These are phyloP conservation scores for Sinodicranocentrus sp. DNA, from an alignment of 2,888 invertebrate genomes.

Conservation along the genomic window DNA sequence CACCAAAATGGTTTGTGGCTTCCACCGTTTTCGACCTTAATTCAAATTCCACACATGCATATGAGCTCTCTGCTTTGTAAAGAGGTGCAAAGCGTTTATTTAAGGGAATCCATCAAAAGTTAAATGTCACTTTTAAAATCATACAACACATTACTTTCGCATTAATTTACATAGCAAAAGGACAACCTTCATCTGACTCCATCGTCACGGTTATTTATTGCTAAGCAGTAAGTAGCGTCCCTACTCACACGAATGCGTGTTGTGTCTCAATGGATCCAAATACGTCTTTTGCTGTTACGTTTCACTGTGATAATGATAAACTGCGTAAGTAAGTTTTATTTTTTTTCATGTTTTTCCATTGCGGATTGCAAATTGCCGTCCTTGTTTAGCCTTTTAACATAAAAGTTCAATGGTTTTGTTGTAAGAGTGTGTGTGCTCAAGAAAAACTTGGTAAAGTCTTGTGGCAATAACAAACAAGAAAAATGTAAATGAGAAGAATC, in stretches of 20 bases:
- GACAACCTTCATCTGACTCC: constrained; percentile 24
- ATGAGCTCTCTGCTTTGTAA: neutral
- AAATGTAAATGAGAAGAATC: no score
- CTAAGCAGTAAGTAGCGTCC: constrained; percentile 1
- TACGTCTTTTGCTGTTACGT: constrained; percentile 1
- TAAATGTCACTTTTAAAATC: constrained; percentile 25
- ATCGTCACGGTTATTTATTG: constrained; percentile 27
- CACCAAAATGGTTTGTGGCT: neutral
- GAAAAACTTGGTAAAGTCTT: no score
- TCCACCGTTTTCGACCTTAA: neutral
- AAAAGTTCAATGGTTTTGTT: no score
- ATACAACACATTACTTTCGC: constrained; percentile 46
- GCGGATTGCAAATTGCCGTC: no score
- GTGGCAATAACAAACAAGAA: no score
- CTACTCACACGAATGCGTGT: neutral
- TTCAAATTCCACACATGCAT: constrained; percentile 1
- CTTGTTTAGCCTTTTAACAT: no score
- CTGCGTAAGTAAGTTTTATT: neutral
- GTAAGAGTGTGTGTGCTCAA: no score
- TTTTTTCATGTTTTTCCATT: no score
- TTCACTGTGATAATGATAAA: neutral
- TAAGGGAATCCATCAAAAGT: constrained; percentile 31
- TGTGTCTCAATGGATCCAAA: constrained; percentile 14
- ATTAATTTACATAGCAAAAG: constrained; percentile 49
- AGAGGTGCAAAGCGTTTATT: constrained; percentile 15